Evolutionary conservation across 2,888 invertebrate species (phyloP), one percentile per base, ranked within the genome.

Genomic region (Pherbina coryleti): DNA sequence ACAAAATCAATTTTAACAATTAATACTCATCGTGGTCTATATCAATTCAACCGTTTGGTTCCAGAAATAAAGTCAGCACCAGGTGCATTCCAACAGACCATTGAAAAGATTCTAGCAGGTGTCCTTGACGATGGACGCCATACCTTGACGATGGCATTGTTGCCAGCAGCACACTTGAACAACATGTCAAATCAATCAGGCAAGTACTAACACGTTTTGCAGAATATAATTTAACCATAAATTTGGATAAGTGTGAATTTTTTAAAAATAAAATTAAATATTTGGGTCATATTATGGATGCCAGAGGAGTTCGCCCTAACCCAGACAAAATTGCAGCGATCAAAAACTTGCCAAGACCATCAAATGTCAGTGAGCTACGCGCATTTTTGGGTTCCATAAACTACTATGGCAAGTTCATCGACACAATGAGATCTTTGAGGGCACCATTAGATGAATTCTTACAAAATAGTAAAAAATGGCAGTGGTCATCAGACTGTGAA

Each of bases 11-110:
- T 83, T 17, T 67, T 82, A 14, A 81, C 80, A 5, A 76, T 81
- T 5, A 81, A 80, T 44, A 82, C 80, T n/a, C 80, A 81, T 70
- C 73, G 66, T 17, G 80, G 78, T 22, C 14, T 67, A 64, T 37
- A 37, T 8, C 5, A 70, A 22, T 79, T 70, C 22, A 76, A 79
- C 62, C 57, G 81, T 9, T 22, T 82, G 37, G 49, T 78, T 19
- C 76, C 78, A 49, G 81, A 80, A 55, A 78, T 82, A 17, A 84
- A 82, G 77, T 80, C n/a, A n/a, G n/a, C n/a, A n/a, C n/a, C 81
- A 22, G 81, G 76, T 5, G 80, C 76, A 2, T 82, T 79, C 53
- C 82, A 82, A 67, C 80, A 81, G 67, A 60, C 81, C 7, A 80
- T 82, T 25, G 78, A 80, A 25, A 75, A 80, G 37, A 79, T 82